These are phyloP conservation scores for Melanostoma scalare DNA, from an alignment of 2,888 invertebrate species.

Conservation along the genomic window DNA sequence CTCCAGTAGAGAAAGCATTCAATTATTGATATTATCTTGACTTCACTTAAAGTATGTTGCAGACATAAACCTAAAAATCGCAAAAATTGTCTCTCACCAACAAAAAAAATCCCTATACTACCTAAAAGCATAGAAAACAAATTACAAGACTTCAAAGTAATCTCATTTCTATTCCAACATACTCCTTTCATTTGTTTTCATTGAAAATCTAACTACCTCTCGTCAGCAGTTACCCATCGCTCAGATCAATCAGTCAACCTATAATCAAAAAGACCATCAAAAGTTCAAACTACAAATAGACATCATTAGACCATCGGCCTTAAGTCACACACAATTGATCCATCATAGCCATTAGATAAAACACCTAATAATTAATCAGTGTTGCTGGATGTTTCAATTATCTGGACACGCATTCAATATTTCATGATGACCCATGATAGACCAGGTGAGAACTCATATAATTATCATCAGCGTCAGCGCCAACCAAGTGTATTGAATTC, in stretches of 20 bases:
- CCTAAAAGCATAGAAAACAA: too few relatives aligned
- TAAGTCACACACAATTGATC: constrained; percentile 69
- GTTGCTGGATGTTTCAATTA: constrained; percentile 67
- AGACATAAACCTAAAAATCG: too few relatives aligned
- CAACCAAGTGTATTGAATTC: constrained; percentile 44
- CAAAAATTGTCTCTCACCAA: neutral
- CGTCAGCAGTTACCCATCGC: constrained; percentile 28
- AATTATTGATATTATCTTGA: too few relatives aligned
- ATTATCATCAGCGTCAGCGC: constrained; percentile 20
- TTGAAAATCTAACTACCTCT: constrained; percentile 3
- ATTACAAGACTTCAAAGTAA: too few relatives aligned
- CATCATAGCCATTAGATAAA: constrained; percentile 70
- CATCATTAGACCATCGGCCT: constrained; percentile 60
- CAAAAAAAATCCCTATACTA: too few relatives aligned
- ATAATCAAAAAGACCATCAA: constrained; percentile 34
- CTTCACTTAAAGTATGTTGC: too few relatives aligned
- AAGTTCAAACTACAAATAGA: constrained; percentile 49
- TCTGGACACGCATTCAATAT: constrained; percentile 67
- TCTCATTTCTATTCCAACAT: neutral
- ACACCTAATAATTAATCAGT: constrained; percentile 68
- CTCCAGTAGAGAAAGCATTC: too few relatives aligned
- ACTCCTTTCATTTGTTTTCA: constrained; percentile 1
- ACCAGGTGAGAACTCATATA: constrained; percentile 58
- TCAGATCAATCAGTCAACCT: neutral
- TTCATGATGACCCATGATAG: constrained; percentile 54